These are phyloP conservation scores for Rotaria magnacalcarata DNA, from an alignment of 2,888 invertebrate genomes.

Conservation along the genomic window DNA sequence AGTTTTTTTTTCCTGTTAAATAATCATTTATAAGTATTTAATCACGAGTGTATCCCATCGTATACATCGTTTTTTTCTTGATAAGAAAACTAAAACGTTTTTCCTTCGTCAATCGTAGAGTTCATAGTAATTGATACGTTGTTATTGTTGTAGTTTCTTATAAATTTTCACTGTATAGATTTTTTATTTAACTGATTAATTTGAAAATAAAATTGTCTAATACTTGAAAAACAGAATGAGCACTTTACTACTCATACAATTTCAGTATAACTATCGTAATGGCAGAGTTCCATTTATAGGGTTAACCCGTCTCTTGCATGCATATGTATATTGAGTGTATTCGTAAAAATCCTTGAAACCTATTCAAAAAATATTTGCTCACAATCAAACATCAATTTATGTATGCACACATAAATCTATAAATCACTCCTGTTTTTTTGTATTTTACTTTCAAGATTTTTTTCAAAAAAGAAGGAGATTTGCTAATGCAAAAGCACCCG, in stretches of 20 bases:
- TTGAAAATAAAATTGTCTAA: too few species aligned
- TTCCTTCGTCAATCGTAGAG: too few species aligned
- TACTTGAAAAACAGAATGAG: neutral
- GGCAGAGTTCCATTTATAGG: neutral
- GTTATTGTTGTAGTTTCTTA: too few species aligned
- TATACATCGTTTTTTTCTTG: too few species aligned
- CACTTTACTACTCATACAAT: neutral
- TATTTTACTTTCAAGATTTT: neutral
- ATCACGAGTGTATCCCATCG: neutral
- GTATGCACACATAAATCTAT: neutral
- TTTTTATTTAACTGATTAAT: too few species aligned
- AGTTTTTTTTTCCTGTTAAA: neutral
- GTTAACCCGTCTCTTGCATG: neutral
- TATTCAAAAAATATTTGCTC: neutral
- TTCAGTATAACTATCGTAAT: neutral
- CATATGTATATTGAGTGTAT: neutral
- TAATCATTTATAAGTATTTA: neutral
- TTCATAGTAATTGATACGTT: too few species aligned
- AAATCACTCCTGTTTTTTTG: neutral
- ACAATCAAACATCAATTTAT: neutral
- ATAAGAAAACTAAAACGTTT: too few species aligned
- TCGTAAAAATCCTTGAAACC: neutral
- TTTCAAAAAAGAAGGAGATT: neutral
- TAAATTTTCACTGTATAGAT: too few species aligned
- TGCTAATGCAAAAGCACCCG: neutral